phyloP scores from a whole-genome alignment of 2,888 invertebrate species.

The Drosophila hamatofila region DNA sequence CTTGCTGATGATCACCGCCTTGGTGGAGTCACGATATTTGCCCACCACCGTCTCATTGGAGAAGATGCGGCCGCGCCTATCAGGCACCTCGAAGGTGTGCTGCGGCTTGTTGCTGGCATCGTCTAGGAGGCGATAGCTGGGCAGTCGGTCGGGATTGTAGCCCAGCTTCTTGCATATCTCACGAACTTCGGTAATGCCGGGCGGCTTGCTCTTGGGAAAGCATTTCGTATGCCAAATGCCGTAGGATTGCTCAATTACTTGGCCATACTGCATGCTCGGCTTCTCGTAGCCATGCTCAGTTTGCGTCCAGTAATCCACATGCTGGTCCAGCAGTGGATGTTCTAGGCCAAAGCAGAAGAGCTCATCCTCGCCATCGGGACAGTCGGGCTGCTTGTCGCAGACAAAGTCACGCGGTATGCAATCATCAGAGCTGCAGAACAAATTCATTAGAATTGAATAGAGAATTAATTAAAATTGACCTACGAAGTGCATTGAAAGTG shows the following conservation, averaged over 20 bases:
- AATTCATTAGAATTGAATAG: background rate
- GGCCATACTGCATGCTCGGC: conserved; percentile 86
- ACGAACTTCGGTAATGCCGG: conserved; percentile 85
- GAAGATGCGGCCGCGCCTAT: conserved; percentile 69
- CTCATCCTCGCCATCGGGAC: conserved; percentile 91
- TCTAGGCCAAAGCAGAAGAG: conserved; percentile 87
- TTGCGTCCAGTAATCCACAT: conserved; percentile 24
- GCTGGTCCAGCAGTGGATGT: conserved; percentile 69
- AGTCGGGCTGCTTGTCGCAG: conserved; percentile 91
- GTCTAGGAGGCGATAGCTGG: conserved; percentile 83
- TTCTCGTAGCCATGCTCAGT: conserved; percentile 21
- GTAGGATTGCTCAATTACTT: conserved; percentile 88
- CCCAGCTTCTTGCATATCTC: conserved; percentile 88
- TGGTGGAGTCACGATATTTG: conserved; percentile 82
- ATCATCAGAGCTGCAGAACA: conserved; percentile 82
- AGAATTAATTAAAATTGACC: too few species aligned
- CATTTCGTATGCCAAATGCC: conserved; percentile 92
- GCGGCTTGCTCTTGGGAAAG: conserved; percentile 87
- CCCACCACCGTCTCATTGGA: conserved; percentile 67
- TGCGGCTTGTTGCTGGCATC: conserved; percentile 74
- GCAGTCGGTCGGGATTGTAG: conserved; percentile 86
- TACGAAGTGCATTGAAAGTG: conserved; percentile 87
- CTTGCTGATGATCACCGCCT: conserved; percentile 82
- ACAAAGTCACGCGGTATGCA: conserved; percentile 91
- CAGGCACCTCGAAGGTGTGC: conserved; percentile 70